phyloP scores from a whole-genome alignment of 2,797 vertebrate genomes.

The Macrochelys suwanniensis region DNA sequence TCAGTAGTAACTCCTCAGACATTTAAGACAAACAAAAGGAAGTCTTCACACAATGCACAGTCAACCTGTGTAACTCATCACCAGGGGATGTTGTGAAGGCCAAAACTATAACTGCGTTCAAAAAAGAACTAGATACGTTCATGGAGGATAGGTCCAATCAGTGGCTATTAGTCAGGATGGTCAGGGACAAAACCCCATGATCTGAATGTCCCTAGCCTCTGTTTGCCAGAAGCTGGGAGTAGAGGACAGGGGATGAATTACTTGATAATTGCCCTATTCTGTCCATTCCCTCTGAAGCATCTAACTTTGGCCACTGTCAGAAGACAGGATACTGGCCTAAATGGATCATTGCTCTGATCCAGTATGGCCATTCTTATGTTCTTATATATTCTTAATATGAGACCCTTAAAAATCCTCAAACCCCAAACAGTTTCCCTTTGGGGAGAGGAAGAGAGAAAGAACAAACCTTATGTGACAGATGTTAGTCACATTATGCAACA shows the following conservation, averaged over 20 bases:
- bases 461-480: neutral
- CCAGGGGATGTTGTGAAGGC: neutral
- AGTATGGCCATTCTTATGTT: neutral
- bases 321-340: neutral
- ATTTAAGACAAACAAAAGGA: neutral
- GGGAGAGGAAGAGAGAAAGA: neutral
- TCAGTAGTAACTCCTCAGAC: neutral
- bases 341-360: neutral
- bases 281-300: neutral
- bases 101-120: neutral
- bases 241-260: neutral
- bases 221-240: neutral
- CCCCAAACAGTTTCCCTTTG: fast-evolving
- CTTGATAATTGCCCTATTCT: neutral
- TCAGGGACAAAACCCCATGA: neutral
- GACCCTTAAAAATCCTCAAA: neutral
- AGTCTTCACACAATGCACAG: neutral
- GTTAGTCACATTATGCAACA: fast-evolving
- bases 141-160: neutral
- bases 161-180: neutral
- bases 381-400: neutral
- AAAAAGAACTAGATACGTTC: neutral
- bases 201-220: neutral
- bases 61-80: neutral
- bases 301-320: neutral